A percentile compares a stretch with the other conserved stretches of the same genome.
Conservation (phyloP, 92 coral and sea anemone species). For the Virgularia gustaviana region DNA sequence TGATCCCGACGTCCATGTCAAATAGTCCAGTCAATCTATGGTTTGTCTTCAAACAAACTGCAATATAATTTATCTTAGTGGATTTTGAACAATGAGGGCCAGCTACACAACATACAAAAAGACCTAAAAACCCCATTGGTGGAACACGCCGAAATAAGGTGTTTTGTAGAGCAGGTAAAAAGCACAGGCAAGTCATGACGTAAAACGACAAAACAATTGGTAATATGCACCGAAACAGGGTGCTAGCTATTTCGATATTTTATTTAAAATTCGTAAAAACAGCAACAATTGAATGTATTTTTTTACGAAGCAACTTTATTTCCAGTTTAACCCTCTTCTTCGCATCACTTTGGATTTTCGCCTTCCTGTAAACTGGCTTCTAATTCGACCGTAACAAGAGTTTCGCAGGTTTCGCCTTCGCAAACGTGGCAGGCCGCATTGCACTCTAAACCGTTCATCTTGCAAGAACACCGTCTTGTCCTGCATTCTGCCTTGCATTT, state of each 20-base stretch:
- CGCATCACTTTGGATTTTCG: too few relatives aligned
- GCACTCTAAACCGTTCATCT: slow-evolving; percentile 44
- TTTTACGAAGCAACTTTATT: too few relatives aligned
- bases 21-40: slow-evolving; percentile 44
- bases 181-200: not conserved
- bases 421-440: slow-evolving; percentile 40
- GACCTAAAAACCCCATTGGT: slow-evolving; percentile 15
- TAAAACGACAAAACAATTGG: not conserved
- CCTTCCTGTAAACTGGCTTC: too few relatives aligned
- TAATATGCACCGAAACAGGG: too few relatives aligned
- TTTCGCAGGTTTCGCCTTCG: slow-evolving; percentile 43
- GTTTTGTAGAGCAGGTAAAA: not conserved
- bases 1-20: too few relatives aligned
- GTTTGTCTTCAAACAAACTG: slow-evolving; percentile 4
- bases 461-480: slow-evolving; percentile 37
- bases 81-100: slow-evolving; percentile 8
- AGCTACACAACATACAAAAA: slow-evolving; percentile 19
- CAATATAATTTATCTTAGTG: slow-evolving; percentile 27
- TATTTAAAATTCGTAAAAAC: too few relatives aligned
- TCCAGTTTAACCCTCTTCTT: too few relatives aligned
- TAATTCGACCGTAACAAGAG: slow-evolving; percentile 18
- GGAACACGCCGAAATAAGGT: not conserved
- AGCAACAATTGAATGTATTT: too few relatives aligned
- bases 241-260: too few relatives aligned
- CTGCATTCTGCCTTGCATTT: slow-evolving; percentile 43